Evolutionary conservation across 2,888 invertebrate genomes (phyloP), one percentile per base, ranked within the genome.

Genomic region (Drosophila algonquin): DNA sequence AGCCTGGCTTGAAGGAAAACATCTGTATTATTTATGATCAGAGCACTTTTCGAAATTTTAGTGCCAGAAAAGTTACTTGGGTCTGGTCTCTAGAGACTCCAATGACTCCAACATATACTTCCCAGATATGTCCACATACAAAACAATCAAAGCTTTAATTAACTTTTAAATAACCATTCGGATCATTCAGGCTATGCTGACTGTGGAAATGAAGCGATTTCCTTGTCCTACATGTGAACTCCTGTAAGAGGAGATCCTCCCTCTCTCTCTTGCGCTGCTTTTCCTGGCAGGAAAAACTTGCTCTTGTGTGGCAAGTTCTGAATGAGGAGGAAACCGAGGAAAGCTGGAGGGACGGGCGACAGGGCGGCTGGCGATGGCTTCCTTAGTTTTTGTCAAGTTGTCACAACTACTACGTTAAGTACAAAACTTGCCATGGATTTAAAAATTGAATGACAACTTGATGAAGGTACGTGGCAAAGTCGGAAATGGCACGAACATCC

Each of bases 391-490:
- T 84, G 83, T 84, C 83, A 87, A 84, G 81, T 84, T 86, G 88
- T 83, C 88, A 86, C 83, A 86, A 87, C 86, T 87, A 87, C 86
- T 87, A 87, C 85, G 87, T 87, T 87, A 87, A 86, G 86, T 83
- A 85, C 79, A 84, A 86, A 85, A 87, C 85, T 80, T 87, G 87
- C 81, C 61, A 87, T 81, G 85, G 85, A 87, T 87, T 86, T 86
- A 83, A 88, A 87, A 87, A 88, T 78, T 88, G 89, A 88, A 88
- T 88, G 89, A 88, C 88, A 88, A 88, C 87, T 89, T 89, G 89
- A 88, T 89, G 88, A 88, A 86, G 88, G 89, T 89, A 88, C 85
- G 76, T 76, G 79, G 40, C 81, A 85, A 87, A 85, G 84, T 82
- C 88, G 87, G 84, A 87, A 84, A 87, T 87, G 73, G 85, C 79